A percentile compares a stretch with the other conserved stretches of the same genome.
These are phyloP conservation scores for Sturnira hondurensis DNA, from an alignment of 2,113 vertebrate genomes.

Conservation along the genomic window DNA sequence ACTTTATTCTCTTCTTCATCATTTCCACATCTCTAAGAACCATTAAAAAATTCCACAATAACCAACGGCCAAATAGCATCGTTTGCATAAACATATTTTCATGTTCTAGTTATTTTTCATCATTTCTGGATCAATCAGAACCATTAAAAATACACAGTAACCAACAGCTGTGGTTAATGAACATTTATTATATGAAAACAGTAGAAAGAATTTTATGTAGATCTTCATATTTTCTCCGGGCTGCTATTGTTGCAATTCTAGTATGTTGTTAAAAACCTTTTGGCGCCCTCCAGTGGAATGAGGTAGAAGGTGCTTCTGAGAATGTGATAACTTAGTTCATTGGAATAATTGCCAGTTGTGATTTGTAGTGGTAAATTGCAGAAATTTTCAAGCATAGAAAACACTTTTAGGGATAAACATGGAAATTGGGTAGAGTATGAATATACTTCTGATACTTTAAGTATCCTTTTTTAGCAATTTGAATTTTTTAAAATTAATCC, in stretches of 20 bases:
- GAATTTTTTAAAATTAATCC: too few relatives aligned
- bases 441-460: neutral
- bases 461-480: too few relatives aligned
- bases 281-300: constrained; percentile 64
- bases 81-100: neutral
- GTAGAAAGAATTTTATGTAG: neutral
- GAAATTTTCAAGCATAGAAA: neutral
- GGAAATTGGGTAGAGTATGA: neutral
- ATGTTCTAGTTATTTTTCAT: neutral
- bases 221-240: neutral
- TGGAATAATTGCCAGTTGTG: neutral
- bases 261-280: constrained; percentile 3
- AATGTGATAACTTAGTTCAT: neutral
- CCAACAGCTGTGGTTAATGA: neutral
- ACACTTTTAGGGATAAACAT: neutral
- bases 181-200: neutral
- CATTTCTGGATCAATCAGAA: constrained; percentile 4
- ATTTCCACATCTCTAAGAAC: neutral
- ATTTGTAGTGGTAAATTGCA: neutral
- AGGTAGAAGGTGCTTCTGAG: neutral
- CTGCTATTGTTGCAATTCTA: neutral
- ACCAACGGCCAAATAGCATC: neutral
- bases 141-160: neutral
- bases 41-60: neutral
- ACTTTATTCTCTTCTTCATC: neutral